Base-by-base conservation (phyloP, 2,113 vertebrate genomes). In the Varanus komodoensis region DNA sequence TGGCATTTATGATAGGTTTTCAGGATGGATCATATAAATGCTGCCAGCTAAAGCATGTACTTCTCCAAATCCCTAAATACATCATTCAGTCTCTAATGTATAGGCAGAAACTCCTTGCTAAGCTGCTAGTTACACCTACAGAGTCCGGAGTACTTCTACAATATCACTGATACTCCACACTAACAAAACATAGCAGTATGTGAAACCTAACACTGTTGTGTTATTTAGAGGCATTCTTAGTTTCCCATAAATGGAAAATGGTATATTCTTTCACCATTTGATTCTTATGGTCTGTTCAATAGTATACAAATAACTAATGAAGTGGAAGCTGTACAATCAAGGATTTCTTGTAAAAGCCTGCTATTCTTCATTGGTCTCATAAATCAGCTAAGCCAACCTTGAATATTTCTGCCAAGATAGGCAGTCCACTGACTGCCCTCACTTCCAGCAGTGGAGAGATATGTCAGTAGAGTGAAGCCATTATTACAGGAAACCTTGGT, bases 251-350 rank as follows among this genome's bases (percentile, higher is more conserved):
- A 83, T 73, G 2, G 7, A 80, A 86, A 71, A 44, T 74, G 4
- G 54, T 93, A 89, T 52, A 87, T 74, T 4, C 69, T 93, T 90
- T 52, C 84, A 68, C 44, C 0, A 0, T 32, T 32, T 17, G n/a
- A 38, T 86, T 84, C 75, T 81, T 57, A 81, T 81, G 84, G 88
- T 87, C 23, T 74, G 3, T 11, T 32, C 88, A 50, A 21, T 86
- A 3, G 81, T 4, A 73, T 15, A 11, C 8, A 82, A 44, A 89
- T 77, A 89, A 86, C 44, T 1, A 38, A 75, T 21, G 17, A n/a
- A 29, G 0, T 23, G 2, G 12, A 75, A 87, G 3, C 88, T 89
- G 50, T 75, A 84, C 84, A n/a, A 87, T 61, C 23, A 79, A 90
- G 0, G 14, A 84, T 83, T 80, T 84, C 82, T 85, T 3, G 84